Base-by-base conservation (phyloP, 2,113 vertebrate species). In the Prionailurus bengalensis region DNA sequence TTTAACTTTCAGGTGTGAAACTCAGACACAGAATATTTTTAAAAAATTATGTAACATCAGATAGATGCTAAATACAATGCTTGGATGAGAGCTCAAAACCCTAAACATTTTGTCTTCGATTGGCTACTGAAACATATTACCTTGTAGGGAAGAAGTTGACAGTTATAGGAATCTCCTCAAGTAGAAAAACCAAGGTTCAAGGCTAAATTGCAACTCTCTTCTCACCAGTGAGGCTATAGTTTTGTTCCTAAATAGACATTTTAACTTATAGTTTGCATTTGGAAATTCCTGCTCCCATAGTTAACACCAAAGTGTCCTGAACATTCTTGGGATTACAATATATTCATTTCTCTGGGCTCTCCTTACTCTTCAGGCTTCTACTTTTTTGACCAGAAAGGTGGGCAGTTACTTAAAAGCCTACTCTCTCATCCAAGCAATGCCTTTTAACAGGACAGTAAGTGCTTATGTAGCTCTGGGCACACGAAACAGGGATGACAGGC, bases 1-100 rank as follows among this genome's bases (percentile, higher is more conserved):
- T 96, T 96, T 29, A 88, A 85, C 71, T 81, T 92, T 91, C 48
- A 55, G 53, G 45, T 68, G 45, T 85, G 45, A 78, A 96, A 94
- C 53, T 68, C 58, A 89, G 76, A 14, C 29, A 55, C 0, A 53
- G 33, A n/a, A 27, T 51, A n/a, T 58, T 74, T 51, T 71, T 0
- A 1, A 61, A 10, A 76, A 92, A 68, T 86, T 91, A 19, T 4
- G 1, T 31, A 25, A 71, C 51, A 83, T 84, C 14, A 92, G 58
- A 65, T 74, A 45, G 63, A 61, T 92, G 27, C 29, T 63, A 53
- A 68, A 27, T 39, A 21, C 21, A 53, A 8, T 48, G 13, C 42
- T 94, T 29, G 91, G n/a, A 51, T 63, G 21, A 92, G 33, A 96
- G n/a, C 42, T 48, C 8, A 88, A 55, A 88, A n/a, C 9, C 19